Base-by-base conservation (phyloP, 2,113 vertebrate species). In the Heterotilapia buettikoferi region DNA sequence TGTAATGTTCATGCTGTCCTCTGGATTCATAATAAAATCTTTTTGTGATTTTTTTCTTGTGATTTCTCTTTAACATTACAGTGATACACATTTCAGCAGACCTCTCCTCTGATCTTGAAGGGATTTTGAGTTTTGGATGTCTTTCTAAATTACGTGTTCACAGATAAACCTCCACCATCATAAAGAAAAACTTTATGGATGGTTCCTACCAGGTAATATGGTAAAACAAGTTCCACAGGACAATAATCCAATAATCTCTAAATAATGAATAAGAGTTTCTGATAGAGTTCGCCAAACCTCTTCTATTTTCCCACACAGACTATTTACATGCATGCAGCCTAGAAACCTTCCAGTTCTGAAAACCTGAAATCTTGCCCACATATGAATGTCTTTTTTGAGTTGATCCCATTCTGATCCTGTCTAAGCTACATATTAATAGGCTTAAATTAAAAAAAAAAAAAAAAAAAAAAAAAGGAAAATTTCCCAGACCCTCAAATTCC, bases 371-470 rank as follows among this genome's bases (percentile, higher is more conserved):
- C 68, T 50, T 45, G 40, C 14, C 9, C 45, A 29, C 24, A 76
- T 26, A 78, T 52, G 45, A 78, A 52, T 31, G 18, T 12, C 45
- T 50, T 29, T 47, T 78, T 50, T 31, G 14, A 50, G 10, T 5
- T 50, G 43, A 78, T 47, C 71, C 16, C 26, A 78, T 50, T 50
- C 9, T 31, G 45, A 50, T 50, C 71, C 16, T 12, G 71, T 50
- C 21, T 50, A 47, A 31, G 16, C 9, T 78, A 50, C 24, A 50
- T 31, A 19, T 50, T 29, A 78, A 31, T 47, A 29, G 68, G 68
- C 40, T 47, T 73, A 73, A 71, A 43, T 71, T 5, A 0, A 2
- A 36, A 38, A 19, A 2, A 1, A 1, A 18, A 3, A 3, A 4
- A 7, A 38, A 3, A 36, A 13, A 36, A n/a, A n/a, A n/a, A n/a